Evolutionary conservation across 2,888 invertebrate species (phyloP).

Genomic region (Carabus problematicus): DNA sequence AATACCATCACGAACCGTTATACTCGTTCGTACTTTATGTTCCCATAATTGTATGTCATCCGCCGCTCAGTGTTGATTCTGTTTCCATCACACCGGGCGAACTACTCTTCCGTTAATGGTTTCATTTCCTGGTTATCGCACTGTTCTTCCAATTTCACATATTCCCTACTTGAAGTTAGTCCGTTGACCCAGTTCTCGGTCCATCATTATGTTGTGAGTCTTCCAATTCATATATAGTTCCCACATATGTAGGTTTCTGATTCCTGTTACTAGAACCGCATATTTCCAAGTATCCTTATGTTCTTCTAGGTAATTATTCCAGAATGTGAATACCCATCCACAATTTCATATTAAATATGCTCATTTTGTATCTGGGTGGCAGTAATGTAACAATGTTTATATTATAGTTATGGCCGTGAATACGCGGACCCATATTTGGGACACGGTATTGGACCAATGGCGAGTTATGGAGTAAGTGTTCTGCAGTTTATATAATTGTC

Average conservation of each 20-base stretch:
- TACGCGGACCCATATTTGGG: constrained; percentile 94
- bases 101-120: no score
- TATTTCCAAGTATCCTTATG: background rate
- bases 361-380: constrained; percentile 11
- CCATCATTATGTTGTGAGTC: no score
- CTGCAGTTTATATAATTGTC: background rate
- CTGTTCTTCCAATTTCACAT: background rate
- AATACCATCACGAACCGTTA: no score
- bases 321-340: no score
- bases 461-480: constrained; percentile 91
- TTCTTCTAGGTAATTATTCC: constrained; percentile 2
- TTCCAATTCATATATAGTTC: background rate
- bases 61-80: no score
- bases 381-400: constrained; percentile 44
- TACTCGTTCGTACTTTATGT: constrained; percentile 3
- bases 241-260: no score
- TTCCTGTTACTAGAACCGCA: no score
- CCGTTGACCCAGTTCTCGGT: constrained; percentile 41
- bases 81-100: no score
- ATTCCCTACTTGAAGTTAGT: constrained; percentile 6
- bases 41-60: background rate
- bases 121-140: no score
- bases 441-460: constrained; percentile 95
- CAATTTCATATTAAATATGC: background rate
- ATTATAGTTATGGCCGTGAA: constrained; percentile 83